Evolutionary conservation across 2,888 invertebrate species (phyloP), one percentile per base, ranked within the genome.

Genomic region (Caenorhabditis uteleia): DNA sequence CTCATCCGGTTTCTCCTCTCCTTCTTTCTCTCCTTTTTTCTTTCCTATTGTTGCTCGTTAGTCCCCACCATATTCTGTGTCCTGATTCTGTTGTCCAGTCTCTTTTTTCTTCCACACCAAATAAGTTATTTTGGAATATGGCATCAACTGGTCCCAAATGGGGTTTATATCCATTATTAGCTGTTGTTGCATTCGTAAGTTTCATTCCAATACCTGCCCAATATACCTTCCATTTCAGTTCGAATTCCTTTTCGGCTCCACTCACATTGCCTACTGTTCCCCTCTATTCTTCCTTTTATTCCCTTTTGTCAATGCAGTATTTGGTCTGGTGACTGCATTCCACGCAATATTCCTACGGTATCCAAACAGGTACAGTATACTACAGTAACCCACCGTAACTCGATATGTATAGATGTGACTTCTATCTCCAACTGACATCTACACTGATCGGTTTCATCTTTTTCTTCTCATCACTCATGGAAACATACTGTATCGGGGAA

Each of bases 111-210:
- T n/a, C n/a, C n/a, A n/a, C n/a, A n/a, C n/a, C n/a, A n/a, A n/a
- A 8, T 16, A 40, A 6, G n/a, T 40, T 40, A 20, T 18, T 14
- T 4, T 12, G 36, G 16, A 26, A n/a, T 42, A 70, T 68, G 67
- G 49, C 70, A 18, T 70, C 75, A 33, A 70, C 73, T n/a, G 79
- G 79, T 26, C 70, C 78, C 23, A 68, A 70, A 45, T 79, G 78
- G 77, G 70, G 73, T 38, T 65, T 78, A 38, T 79, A 79, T 48
- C 79, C 79, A 18, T 39, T 79, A 18, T 62, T 78, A n/a, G 77
- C 75, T 1, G 57, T 79, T 42, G 53, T 79, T 12, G 74, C 77
- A 0, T 68, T 79, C 44, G 79, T 79, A 31, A 73, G 74, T 70
- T 49, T 48, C 31, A 10, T 49, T 7, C 14, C n/a, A 3, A 47